Conservation (phyloP, 2,113 vertebrate species). For the Tenrec ecaudatus region DNA sequence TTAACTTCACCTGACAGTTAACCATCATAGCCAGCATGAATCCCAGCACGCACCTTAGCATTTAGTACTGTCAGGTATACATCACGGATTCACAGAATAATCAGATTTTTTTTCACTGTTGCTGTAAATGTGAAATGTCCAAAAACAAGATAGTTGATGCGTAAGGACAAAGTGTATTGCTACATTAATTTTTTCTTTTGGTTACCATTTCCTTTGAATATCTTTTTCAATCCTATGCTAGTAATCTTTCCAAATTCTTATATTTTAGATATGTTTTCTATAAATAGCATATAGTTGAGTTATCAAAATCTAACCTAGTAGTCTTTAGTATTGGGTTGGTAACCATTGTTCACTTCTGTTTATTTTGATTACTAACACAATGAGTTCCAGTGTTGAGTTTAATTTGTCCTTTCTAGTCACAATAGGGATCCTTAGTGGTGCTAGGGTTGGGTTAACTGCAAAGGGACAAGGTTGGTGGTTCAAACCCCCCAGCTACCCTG, state of each 20-base stretch:
- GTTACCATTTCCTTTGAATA: conserved; percentile 6
- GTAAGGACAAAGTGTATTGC: neutral
- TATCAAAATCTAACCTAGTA: neutral
- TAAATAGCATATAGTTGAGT: neutral
- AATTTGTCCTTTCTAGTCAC: neutral
- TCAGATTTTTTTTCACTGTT: too few species aligned
- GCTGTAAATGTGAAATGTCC: too few species aligned
- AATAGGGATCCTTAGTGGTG: too few species aligned
- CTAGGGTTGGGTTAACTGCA: too few species aligned
- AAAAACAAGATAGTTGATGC: too few species aligned
- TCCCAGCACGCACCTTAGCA: too few species aligned
- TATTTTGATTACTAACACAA: neutral
- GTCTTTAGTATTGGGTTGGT: neutral
- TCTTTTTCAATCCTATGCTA: neutral
- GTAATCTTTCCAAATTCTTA: neutral
- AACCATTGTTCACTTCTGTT: neutral
- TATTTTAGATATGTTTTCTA: neutral
- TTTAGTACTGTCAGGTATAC: too few species aligned
- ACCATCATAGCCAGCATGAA: too few species aligned
- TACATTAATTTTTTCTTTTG: neutral
- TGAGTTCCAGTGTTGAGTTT: neutral
- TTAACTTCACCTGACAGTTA: too few species aligned
- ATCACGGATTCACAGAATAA: too few species aligned
- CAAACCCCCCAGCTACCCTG: too few species aligned
- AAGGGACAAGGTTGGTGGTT: too few species aligned